phyloP scores from a whole-genome alignment of 2,113 vertebrate species.

The Lycocorax pyrrhopterus region DNA sequence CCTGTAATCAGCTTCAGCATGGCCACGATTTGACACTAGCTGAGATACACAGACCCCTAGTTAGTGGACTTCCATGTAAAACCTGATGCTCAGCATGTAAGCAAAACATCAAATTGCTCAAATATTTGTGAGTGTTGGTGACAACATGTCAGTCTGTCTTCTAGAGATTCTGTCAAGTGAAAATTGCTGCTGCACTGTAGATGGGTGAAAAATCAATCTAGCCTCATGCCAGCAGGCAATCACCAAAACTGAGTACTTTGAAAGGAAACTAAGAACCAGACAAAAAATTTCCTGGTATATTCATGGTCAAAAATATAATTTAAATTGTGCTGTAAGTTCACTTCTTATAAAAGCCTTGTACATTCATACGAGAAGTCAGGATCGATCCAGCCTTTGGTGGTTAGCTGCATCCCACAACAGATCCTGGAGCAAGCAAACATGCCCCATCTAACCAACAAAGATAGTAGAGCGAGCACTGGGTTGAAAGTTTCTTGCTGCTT shows the following conservation, averaged over 20 bases:
- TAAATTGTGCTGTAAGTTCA: background rate
- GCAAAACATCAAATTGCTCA: background rate
- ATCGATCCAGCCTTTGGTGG: background rate
- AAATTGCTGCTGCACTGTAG: background rate
- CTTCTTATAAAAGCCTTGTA: background rate
- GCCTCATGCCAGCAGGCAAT: background rate
- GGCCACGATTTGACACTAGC: background rate
- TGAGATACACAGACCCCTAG: background rate
- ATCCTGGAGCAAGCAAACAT: background rate
- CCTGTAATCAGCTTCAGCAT: background rate
- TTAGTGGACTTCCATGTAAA: background rate
- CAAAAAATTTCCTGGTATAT: background rate
- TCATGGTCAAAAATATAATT: background rate
- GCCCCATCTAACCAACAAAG: background rate
- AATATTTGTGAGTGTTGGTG: conserved; percentile 1
- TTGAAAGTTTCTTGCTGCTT: background rate
- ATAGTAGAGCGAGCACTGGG: background rate
- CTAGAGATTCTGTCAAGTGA: background rate
- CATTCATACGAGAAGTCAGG: background rate
- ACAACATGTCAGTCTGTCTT: background rate
- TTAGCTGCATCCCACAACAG: background rate
- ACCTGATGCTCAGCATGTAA: background rate
- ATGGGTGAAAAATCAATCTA: background rate
- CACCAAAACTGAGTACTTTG: background rate
- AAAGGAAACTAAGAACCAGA: background rate